phyloP scores from a whole-genome alignment of 2,797 vertebrate species.

The Coluber constrictor region DNA sequence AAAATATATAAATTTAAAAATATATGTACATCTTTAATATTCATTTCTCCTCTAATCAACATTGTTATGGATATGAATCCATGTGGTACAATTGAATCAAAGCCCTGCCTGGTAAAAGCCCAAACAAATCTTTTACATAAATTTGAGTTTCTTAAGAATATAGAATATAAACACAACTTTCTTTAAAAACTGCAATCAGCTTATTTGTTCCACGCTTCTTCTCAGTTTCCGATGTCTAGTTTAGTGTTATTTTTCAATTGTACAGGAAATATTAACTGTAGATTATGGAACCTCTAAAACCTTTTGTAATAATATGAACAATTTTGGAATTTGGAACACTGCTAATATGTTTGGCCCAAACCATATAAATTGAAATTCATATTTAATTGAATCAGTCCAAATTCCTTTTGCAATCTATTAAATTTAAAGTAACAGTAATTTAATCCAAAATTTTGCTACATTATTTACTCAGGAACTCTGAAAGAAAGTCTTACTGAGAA shows the following conservation, averaged over 20 bases:
- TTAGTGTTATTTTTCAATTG: not conserved
- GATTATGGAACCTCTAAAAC: not conserved
- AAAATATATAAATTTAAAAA: not conserved
- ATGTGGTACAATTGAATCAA: not conserved
- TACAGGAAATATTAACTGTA: not conserved
- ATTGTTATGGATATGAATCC: not conserved
- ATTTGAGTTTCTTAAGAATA: not conserved
- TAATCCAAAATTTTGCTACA: not conserved
- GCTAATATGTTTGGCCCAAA: not conserved
- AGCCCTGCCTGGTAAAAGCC: not conserved
- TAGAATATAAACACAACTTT: not conserved
- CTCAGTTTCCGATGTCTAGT: not conserved
- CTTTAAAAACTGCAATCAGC: not conserved
- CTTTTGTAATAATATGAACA: not conserved
- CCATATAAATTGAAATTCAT: not conserved
- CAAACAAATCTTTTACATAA: not conserved
- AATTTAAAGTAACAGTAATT: not conserved
- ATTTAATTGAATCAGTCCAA: not conserved
- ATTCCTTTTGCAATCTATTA: not conserved
- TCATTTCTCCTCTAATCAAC: not conserved
- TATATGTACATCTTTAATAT: not conserved
- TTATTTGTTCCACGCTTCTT: not conserved
- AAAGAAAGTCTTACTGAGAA: not conserved
- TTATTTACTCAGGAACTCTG: not conserved
- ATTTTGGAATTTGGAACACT: not conserved